Base-by-base conservation (phyloP, 1,140 invertebrate genomes). In the Tetranychus urticae region DNA sequence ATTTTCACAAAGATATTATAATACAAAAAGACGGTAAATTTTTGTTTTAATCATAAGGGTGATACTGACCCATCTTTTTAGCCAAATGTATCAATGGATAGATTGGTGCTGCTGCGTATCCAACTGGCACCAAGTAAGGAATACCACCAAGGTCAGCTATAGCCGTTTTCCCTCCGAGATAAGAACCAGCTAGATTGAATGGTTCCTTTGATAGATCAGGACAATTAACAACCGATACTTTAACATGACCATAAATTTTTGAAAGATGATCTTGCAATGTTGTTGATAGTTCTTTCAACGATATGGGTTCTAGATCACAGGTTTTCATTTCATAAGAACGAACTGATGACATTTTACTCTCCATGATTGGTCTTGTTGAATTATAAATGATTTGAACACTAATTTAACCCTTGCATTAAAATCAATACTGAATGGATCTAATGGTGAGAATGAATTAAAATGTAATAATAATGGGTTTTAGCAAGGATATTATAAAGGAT, bases 141-240 rank as follows among this genome's bases (percentile, higher is more conserved):
- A 81, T 79, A 3, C 88, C 88, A 54, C 89, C 89, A 60, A 91
- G 69, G 75, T 93, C 89, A 50, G 88, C 73, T 45, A 93, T 69
- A 60, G 78, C 79, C 2, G 81, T 73, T 47, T 79, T 79, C 10
- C 88, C 88, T 66, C 78, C 74, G 45, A 94, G 69, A 35, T 88
- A 87, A 37, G 14, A 88, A n/a, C 23, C 77, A 13, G 85, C 82
- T 55, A 94, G 74, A 60, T 78, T 77, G 69, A 82, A 93, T 3
- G 87, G 86, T 47, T 78, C 65, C 69, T 82, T 68, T 7, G 77
- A 83, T 55, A 93, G 75, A 74, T 93, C 81, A 2, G 89, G 89
- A 71, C 87, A 88, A 48, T 87, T 81, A 13, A 83, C 82, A 14
- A 88, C 78, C 45, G 79, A 75, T 1, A 90, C 84, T 36, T 70